Conservation (phyloP, 2,888 invertebrate genomes). For the Caradrina kadenii region DNA sequence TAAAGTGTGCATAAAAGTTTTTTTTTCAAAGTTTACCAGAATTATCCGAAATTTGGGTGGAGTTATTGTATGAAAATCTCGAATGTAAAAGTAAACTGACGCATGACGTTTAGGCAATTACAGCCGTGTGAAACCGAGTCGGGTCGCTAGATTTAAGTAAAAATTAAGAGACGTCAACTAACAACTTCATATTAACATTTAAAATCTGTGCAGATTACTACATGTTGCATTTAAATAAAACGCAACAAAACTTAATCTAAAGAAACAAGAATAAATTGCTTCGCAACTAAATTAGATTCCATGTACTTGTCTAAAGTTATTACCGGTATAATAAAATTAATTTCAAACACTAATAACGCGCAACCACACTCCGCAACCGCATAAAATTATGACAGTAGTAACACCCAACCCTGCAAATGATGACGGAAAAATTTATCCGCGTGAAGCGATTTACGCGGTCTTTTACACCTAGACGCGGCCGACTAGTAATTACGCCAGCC, state of each 20-base stretch:
- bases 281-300: slow-evolving; percentile 38
- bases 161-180: no score
- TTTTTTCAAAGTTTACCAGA: no score
- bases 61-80: no score
- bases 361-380: slow-evolving; percentile 57
- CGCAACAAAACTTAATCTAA: slow-evolving; percentile 34
- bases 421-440: slow-evolving; percentile 56
- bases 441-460: slow-evolving; percentile 62
- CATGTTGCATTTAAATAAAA: slow-evolving; percentile 24
- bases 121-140: no score
- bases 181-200: no score
- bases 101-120: no score
- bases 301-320: slow-evolving; percentile 47
- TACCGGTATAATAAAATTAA: slow-evolving; percentile 61
- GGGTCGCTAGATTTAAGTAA: no score
- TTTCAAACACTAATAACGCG: slow-evolving; percentile 52
- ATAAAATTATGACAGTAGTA: slow-evolving; percentile 64
- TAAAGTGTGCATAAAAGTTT: no score
- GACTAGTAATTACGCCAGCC: slow-evolving; percentile 79
- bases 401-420: slow-evolving; percentile 57
- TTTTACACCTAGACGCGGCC: slow-evolving; percentile 70
- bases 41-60: no score
- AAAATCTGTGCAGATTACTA: background rate
- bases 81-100: no score
- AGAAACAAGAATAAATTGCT: slow-evolving; percentile 41